phyloP scores from a whole-genome alignment of 2,113 vertebrate species.

The Polypterus senegalus region DNA sequence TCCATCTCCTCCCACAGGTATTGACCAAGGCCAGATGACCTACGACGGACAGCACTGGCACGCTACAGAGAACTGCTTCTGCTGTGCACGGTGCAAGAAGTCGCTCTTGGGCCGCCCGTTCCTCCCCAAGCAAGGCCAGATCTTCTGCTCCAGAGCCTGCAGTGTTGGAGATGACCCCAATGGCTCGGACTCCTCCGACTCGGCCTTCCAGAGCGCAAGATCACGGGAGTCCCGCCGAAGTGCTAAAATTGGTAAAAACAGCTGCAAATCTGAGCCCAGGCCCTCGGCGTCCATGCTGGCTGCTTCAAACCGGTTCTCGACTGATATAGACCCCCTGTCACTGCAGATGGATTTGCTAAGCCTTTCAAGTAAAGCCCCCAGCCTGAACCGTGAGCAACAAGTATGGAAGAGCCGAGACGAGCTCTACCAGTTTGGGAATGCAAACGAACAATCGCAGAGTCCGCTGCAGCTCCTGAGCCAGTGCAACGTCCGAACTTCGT shows the following conservation, averaged over 20 bases:
- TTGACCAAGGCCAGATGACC: slow-evolving; percentile 97
- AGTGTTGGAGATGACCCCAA: slow-evolving; percentile 82
- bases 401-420: slow-evolving; percentile 76
- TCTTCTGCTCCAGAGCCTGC: slow-evolving; percentile 93
- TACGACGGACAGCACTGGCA: slow-evolving; percentile 98
- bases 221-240: slow-evolving; percentile 84
- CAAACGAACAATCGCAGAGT: slow-evolving; percentile 55
- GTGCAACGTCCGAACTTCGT: slow-evolving; percentile 80
- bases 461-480: slow-evolving; percentile 86
- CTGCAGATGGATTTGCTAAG: slow-evolving; percentile 96
- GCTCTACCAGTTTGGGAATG: slow-evolving; percentile 61
- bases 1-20: slow-evolving; percentile 50
- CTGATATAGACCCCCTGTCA: slow-evolving; percentile 86
- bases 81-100: slow-evolving; percentile 89
- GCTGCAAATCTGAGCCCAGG: slow-evolving; percentile 52
- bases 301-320: slow-evolving; percentile 62
- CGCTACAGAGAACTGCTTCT: slow-evolving; percentile 87
- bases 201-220: slow-evolving; percentile 84
- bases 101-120: slow-evolving; percentile 90
- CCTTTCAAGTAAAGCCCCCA: slow-evolving; percentile 84
- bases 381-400: slow-evolving; percentile 77
- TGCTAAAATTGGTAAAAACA: slow-evolving; percentile 75
- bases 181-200: slow-evolving; percentile 85
- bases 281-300: slow-evolving; percentile 46
- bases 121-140: slow-evolving; percentile 93